Conservation (phyloP, 2,888 invertebrate species). For the Leucophenga montana region DNA sequence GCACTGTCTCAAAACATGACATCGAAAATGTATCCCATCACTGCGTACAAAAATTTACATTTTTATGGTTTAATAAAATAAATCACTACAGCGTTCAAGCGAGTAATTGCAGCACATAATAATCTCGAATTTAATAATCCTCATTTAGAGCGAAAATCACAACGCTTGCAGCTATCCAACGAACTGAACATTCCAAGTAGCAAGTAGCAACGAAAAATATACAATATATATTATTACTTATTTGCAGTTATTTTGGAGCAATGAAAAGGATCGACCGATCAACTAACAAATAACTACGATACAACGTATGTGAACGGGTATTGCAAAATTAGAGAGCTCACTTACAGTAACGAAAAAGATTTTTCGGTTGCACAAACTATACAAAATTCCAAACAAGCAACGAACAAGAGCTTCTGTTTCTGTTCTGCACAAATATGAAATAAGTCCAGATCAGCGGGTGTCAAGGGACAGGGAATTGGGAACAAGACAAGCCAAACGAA, state of each 20-base stretch:
- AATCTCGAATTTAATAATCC: constrained; percentile 66
- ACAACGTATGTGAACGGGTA: neutral
- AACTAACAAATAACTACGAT: neutral
- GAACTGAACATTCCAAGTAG: neutral
- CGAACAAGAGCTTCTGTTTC: constrained; percentile 42
- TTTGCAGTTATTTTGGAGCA: constrained; percentile 5
- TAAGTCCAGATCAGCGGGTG: constrained; percentile 38
- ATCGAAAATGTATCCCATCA: no score
- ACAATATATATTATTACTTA: constrained; percentile 24
- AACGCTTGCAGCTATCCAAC: constrained; percentile 34
- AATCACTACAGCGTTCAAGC: constrained; percentile 54
- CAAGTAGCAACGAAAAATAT: neutral
- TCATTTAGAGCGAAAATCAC: constrained; percentile 64
- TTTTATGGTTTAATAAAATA: constrained; percentile 66
- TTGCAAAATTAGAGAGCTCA: neutral
- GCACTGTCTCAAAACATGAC: no score
- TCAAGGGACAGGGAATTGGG: neutral
- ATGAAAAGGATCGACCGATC: neutral
- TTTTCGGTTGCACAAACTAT: constrained; percentile 47
- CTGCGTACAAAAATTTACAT: constrained; percentile 52
- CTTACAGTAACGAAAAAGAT: constrained; percentile 5
- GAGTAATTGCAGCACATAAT: constrained; percentile 66
- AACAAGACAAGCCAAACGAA: neutral
- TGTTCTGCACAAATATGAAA: constrained; percentile 23
- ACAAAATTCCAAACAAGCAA: constrained; percentile 51